Percentiles rank a stretch among this genome's conserved stretches.
These are phyloP conservation scores for Scolanthus callimorphus DNA, from an alignment of 92 coral and sea anemone genomes.

Conservation along the genomic window DNA sequence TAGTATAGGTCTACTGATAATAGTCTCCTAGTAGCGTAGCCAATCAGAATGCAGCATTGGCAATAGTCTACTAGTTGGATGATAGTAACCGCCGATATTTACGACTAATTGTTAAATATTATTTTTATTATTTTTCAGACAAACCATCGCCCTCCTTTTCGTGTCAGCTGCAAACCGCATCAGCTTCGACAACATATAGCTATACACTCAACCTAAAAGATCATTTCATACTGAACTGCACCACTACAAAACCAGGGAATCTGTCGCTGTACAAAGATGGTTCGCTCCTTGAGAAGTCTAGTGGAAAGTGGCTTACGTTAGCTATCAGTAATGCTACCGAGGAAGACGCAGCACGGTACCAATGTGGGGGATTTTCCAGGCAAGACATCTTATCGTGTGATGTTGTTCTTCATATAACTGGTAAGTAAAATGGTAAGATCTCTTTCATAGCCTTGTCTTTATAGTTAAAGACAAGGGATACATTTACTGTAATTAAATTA, in stretches of 20 bases:
- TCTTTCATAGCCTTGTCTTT: too few species aligned
- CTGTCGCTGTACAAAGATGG: neutral
- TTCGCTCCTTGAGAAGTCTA: neutral
- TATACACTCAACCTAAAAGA: neutral
- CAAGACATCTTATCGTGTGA: neutral
- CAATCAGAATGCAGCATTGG: too few species aligned
- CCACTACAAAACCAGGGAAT: neutral
- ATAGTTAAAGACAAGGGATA: too few species aligned
- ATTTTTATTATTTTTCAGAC: too few species aligned
- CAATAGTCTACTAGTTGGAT: too few species aligned
- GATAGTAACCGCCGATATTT: too few species aligned
- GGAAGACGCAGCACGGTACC: neutral
- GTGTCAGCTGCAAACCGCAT: neutral
- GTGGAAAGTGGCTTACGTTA: neutral
- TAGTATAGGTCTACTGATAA: too few species aligned
- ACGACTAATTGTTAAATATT: too few species aligned
- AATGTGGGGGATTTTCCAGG: neutral
- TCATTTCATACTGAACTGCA: neutral
- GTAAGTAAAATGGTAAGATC: too few species aligned
- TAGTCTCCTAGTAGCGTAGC: too few species aligned
- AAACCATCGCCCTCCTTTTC: too few species aligned
- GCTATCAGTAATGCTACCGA: neutral
- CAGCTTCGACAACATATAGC: neutral
- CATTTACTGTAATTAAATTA: too few species aligned
- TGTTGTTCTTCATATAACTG: neutral